Evolutionary conservation across 2,888 invertebrate species (phyloP), one percentile per base, ranked within the genome.

Genomic region (Abrostola tripartita): DNA sequence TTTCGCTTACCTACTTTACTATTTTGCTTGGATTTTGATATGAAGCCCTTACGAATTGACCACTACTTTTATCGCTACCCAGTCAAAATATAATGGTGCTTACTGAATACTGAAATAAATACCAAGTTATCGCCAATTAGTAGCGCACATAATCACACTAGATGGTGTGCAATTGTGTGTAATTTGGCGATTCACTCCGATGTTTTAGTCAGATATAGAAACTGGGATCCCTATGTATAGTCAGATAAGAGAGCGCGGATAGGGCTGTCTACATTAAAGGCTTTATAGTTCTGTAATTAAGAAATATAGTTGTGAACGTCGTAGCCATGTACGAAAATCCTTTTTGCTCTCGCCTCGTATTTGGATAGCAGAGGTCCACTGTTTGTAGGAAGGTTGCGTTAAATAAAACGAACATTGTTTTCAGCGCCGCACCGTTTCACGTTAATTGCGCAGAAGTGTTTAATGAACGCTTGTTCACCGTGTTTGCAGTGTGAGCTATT

Each of bases 381-480:
- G 81, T 85, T 84, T 81, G 83, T 79, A 67, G 66, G 78, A 66
- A 70, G 79, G 85, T 74, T 69, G 78, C 59, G 81, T 81, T 83
- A 82, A 85, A 87, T 87, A 86, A 88, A 88, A 85, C 85, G 85
- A 78, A 81, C 84, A 86, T 85, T 90, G 88, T 88, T 87, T 85
- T 81, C 82, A 85, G 78, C 85, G 80, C 71, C 81, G 75, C 77
- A 75, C 82, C 76, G 83, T 79, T 84, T 74, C 80, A 81, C 81
- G 84, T 84, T 88, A 89, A 90, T 90, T 89, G 90, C 83, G 83
- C 86, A 87, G 84, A 90, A 90, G 90, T 89, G 88, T 88, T 90
- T 89, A 91, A 90, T 88, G 88, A 90, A 88, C 85, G 87, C 85
- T 87, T 88, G 88, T 88, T 88, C 85, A 65, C 78, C 61, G 68